Base-by-base conservation (phyloP, 1,140 invertebrate genomes). In the Trachymyrmex cornetzi region DNA sequence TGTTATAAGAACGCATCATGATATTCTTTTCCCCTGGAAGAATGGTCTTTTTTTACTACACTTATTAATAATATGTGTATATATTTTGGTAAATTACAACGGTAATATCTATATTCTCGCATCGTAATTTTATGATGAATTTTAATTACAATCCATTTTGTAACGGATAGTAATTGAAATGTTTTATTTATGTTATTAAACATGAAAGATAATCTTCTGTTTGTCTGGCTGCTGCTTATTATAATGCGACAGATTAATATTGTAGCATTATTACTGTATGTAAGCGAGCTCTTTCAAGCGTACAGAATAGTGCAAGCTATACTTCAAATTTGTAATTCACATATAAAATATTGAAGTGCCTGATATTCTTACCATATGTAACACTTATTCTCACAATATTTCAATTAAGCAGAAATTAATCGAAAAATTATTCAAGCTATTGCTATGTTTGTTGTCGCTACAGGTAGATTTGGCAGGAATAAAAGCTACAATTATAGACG, bases 191-290 rank as follows among this genome's bases (percentile, higher is more conserved):
- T 71, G 3, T 57, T 44, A 57, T 30, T 57, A 72, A 44, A 72
- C 38, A 44, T 38, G 34, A 67, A 22, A 55, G 48, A 64, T 80
- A 79, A 30, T 80, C 5, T 81, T 5, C 6, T 57, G 5, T 19
- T 71, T 77, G 59, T 27, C 12, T 14, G 30, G 0, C 0, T 38
- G 44, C 6, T 71, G 34, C 22, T 57, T 57, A 30, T 30, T 16
- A 71, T 44, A 81, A 80, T 67, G 11, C 22, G 2, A 81, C 27
- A 71, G 16, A 81, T 44, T 71, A 19, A 81, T 71, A 71, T 57
- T 24, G 16, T 14, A 34, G 48, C 34, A 44, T 38, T 77, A 61
- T 77, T 79, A 48, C 5, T 4, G 4, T 44, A 55, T 0, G 12
- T 30, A 71, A 81, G 24, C n/a, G 2, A 81, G 38, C 0, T 24